These are phyloP conservation scores for Hirudinaria manillensis DNA, from an alignment of 2,888 invertebrate species.

Conservation along the genomic window DNA sequence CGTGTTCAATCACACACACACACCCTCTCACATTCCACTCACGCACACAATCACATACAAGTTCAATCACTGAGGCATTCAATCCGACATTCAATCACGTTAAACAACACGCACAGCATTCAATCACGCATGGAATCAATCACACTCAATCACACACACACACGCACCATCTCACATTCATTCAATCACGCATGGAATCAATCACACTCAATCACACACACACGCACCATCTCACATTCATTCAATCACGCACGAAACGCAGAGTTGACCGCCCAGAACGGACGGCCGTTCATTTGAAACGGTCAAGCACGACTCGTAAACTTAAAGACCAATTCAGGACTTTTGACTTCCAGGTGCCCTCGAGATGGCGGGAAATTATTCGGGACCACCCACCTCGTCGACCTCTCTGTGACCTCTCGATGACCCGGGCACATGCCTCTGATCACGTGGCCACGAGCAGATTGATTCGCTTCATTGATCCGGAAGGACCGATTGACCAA, in stretches of 20 bases:
- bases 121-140: too few species aligned
- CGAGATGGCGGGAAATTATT: conserved; percentile 13
- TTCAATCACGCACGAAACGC: too few species aligned
- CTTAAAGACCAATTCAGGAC: conserved; percentile 16
- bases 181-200: too few species aligned
- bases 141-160: too few species aligned
- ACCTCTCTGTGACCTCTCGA: conserved; percentile 9
- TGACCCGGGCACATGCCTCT: conserved; percentile 18
- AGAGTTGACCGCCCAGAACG: background rate
- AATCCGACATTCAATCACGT: too few species aligned
- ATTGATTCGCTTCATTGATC: conserved; percentile 19
- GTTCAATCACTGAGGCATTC: background rate
- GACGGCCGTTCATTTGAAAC: conserved; percentile 11
- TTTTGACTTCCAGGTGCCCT: conserved; percentile 15
- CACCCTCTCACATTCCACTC: background rate
- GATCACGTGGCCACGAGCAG: conserved; percentile 12
- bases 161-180: too few species aligned
- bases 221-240: too few species aligned
- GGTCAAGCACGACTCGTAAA: conserved; percentile 6
- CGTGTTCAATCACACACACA: background rate
- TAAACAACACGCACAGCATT: too few species aligned
- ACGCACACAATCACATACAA: background rate
- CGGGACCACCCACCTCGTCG: conserved; percentile 14
- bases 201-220: too few species aligned
- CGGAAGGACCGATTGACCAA: conserved; percentile 16